Percentiles rank a stretch among this genome's conserved stretches.
Conservation (phyloP, 2,888 invertebrate genomes). For the Nemotelus nigrinus region DNA sequence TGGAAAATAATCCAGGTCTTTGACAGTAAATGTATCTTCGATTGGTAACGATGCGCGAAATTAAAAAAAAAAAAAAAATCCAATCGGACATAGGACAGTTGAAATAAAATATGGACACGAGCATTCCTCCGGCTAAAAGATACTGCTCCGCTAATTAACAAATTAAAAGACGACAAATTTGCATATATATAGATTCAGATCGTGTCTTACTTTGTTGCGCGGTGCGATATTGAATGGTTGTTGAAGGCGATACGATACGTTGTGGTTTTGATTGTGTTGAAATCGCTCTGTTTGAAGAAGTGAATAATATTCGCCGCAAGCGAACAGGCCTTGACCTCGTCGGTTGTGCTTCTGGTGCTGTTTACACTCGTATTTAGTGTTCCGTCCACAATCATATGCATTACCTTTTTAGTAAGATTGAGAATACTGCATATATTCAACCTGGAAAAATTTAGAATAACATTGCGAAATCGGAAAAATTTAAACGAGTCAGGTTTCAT, state of each 20-base stretch:
- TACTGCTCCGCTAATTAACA: background rate
- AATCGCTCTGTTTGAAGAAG: background rate
- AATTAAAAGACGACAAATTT: background rate
- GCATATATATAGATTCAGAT: background rate
- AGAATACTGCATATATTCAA: no score
- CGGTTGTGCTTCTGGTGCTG: background rate
- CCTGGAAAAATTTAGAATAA: background rate
- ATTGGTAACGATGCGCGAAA: no score
- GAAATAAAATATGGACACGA: background rate
- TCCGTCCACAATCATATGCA: no score
- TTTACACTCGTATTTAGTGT: background rate
- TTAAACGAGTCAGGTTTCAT: no score
- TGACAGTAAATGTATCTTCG: no score
- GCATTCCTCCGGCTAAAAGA: background rate
- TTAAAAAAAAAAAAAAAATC: no score
- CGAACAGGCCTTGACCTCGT: slow-evolving; percentile 15
- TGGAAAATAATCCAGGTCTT: no score
- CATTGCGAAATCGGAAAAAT: background rate
- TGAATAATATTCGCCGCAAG: background rate
- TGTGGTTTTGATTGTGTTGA: slow-evolving; percentile 2
- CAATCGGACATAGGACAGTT: background rate
- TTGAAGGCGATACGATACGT: background rate
- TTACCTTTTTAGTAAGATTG: no score
- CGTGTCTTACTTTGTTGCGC: background rate
- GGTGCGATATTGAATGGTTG: background rate